Base-by-base conservation (phyloP, 2,113 vertebrate genomes). In the Saimiri boliviensis region DNA sequence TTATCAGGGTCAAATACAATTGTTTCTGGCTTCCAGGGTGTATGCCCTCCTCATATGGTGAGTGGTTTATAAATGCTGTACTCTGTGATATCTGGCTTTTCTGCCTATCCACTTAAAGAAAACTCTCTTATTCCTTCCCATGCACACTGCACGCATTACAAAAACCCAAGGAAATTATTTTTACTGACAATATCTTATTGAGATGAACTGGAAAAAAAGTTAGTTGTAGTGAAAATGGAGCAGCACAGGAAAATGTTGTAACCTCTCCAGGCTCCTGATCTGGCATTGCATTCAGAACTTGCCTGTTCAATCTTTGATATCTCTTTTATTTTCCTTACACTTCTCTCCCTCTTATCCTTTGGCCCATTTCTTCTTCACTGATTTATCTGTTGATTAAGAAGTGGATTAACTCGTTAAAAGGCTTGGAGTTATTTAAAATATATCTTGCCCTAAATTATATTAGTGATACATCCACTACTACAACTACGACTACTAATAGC, bases 1-100 rank as follows among this genome's bases (percentile, higher is more conserved):
- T 96, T 97, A 97, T 95, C 45, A 1, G 93, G 95, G 92, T 95
- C 96, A 96, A 81, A 87, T 49, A 8, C 63, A 95, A 96, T 92
- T 90, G 56, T 93, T 94, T 92, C 76, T 70, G 42, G 60, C 49
- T 93, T 68, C 81, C 45, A 66, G 52, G 81, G 60, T 47, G 23
- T 42, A n/a, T 85, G 19, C 71, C 27, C 60, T 95, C 25, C 27
- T 58, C 45, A 68, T 4, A 5, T 7, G 74, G 54, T 58, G 81
- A 86, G 74, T 25, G 90, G 52, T 42, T 80, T 86, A 76, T 95
- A 90, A 93, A 94, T 35, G 40, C 30, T 60, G 1, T 47, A n/a
- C 42, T 83, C 19, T 32, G 10, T 32, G 82, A 42, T 95, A 73
- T 85, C 95, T 94, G 89, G 40, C 60, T 93, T 68, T 84, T 49